phyloP scores from a whole-genome alignment of 2,113 vertebrate genomes.

The rat (Rattus norvegicus) region DNA sequence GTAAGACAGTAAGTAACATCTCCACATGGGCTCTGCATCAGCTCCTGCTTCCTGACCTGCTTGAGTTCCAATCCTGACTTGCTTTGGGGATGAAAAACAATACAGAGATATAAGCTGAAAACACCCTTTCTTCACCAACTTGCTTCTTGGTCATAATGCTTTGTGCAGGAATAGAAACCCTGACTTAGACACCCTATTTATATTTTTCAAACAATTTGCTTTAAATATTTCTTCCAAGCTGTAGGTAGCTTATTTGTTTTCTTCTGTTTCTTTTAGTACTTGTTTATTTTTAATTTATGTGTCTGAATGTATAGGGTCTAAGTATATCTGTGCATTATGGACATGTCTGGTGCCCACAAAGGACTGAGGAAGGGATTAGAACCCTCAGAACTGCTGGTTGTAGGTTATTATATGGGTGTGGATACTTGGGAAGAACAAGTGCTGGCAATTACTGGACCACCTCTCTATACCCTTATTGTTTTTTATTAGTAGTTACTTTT shows the following conservation, averaged over 20 bases:
- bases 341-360: neutral
- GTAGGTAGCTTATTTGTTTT: neutral
- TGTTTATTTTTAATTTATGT: neutral
- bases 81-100: too few species aligned
- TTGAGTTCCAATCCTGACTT: too few species aligned
- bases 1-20: too few species aligned
- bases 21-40: too few species aligned
- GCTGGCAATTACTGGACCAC: neutral
- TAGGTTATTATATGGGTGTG: neutral
- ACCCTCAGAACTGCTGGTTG: neutral
- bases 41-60: too few species aligned
- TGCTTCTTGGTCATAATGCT: too few species aligned
- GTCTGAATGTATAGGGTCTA: neutral
- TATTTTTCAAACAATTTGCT: slow-evolving; percentile 46
- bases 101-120: too few species aligned
- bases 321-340: neutral
- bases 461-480: neutral
- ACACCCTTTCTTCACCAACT: too few species aligned
- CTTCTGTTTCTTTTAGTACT: neutral
- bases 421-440: neutral
- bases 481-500: slow-evolving; percentile 29
- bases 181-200: neutral
- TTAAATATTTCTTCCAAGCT: slow-evolving; percentile 18
- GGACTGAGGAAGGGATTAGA: neutral
- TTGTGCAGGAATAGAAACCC: too few species aligned